Conservation (phyloP, 1,140 invertebrate genomes). For the Aethina tumida region DNA sequence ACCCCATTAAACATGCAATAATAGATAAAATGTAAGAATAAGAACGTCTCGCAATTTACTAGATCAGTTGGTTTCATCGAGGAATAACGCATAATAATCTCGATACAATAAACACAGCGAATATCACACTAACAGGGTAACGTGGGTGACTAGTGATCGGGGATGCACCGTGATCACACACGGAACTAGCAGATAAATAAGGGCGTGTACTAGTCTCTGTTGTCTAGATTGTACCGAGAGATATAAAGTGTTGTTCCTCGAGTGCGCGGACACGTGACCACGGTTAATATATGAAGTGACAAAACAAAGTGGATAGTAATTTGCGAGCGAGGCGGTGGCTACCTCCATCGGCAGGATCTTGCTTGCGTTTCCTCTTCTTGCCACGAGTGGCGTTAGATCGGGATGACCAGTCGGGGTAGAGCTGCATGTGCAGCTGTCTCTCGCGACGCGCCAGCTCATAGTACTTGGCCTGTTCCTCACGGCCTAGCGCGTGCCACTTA, state of each 20-base stretch:
- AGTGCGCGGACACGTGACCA: too few species aligned
- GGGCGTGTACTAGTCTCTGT: too few species aligned
- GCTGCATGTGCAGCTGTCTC: constrained; percentile 96
- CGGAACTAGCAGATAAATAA: background rate
- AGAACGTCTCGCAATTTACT: constrained; percentile 29
- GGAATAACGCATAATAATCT: too few species aligned
- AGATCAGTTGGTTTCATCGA: background rate
- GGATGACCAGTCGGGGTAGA: constrained; percentile 98
- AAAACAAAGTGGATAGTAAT: constrained; percentile 18
- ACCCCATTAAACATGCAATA: constrained; percentile 37
- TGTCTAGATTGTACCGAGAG: too few species aligned
- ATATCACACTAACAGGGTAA: too few species aligned
- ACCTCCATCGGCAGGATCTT: constrained; percentile 95
- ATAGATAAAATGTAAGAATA: constrained; percentile 26
- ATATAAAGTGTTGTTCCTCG: too few species aligned
- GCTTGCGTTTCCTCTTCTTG: constrained; percentile 99
- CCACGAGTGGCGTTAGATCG: constrained; percentile 94
- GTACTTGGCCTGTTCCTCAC: constrained; percentile 99
- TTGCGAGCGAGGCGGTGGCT: constrained; percentile 34
- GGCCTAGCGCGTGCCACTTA: constrained; percentile 98
- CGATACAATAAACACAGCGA: too few species aligned
- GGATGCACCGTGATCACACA: too few species aligned
- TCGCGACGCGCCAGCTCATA: constrained; percentile 98
- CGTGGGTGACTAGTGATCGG: too few species aligned
- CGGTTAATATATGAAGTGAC: background rate